A percentile compares a stretch with the other conserved stretches of the same genome.
These are phyloP conservation scores for Listronotus bonariensis DNA, from an alignment of 1,140 invertebrate genomes.

Conservation along the genomic window DNA sequence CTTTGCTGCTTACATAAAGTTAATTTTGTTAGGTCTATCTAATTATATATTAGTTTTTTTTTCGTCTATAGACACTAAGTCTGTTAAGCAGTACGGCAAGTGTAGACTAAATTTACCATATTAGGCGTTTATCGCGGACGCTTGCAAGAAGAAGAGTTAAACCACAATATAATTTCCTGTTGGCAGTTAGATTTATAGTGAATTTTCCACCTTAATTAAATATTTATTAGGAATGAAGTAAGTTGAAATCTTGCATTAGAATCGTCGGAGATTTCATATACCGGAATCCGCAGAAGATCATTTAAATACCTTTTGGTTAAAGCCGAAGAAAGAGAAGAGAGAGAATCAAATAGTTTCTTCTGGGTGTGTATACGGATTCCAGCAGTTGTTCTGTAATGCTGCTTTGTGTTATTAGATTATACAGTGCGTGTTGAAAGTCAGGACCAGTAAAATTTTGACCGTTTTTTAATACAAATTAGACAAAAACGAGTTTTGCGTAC, in stretches of 20 bases:
- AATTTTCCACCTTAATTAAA: slow-evolving; percentile 16
- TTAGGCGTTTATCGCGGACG: too few relatives aligned
- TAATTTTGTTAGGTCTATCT: too few relatives aligned
- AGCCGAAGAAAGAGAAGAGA: slow-evolving; percentile 1
- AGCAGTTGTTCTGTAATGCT: background rate
- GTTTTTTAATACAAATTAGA: too few relatives aligned
- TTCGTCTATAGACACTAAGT: too few relatives aligned
- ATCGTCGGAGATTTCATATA: slow-evolving; percentile 24
- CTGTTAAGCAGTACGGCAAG: too few relatives aligned
- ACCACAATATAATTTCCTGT: background rate
- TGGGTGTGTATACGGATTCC: slow-evolving; percentile 12
- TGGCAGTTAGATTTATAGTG: slow-evolving; percentile 14
- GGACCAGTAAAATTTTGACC: too few relatives aligned
- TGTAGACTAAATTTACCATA: too few relatives aligned
- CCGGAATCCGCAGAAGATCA: slow-evolving; percentile 27
- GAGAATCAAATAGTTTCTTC: background rate
- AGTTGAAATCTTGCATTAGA: slow-evolving; percentile 16
- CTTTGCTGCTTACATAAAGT: too few relatives aligned
- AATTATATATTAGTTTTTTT: too few relatives aligned
- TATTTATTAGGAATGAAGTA: slow-evolving; percentile 27
- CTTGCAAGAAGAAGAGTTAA: too few relatives aligned
- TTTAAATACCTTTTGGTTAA: slow-evolving; percentile 37
- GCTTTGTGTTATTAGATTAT: background rate
- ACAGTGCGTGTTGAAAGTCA: too few relatives aligned
- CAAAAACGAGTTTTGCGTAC: too few relatives aligned